A percentile compares a stretch with the other conserved stretches of the same genome.
phyloP scores from a whole-genome alignment of 2,888 invertebrate species.

The Phytoseiulus persimilis region DNA sequence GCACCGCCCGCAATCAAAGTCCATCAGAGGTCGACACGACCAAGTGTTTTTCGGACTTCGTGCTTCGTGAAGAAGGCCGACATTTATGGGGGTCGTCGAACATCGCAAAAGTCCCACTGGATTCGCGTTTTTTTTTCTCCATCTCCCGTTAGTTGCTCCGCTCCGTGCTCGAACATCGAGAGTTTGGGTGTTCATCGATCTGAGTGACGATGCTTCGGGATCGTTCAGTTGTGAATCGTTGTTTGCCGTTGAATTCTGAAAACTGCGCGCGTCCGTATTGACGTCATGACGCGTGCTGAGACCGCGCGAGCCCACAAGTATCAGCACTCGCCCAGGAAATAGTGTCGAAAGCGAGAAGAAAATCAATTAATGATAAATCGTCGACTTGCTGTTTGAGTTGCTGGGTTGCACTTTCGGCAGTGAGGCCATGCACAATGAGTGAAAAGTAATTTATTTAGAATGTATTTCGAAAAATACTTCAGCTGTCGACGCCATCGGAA shows the following conservation, averaged over 20 bases:
- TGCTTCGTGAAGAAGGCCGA: background rate
- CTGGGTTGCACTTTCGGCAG: background rate
- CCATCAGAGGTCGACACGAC: background rate
- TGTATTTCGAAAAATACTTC: background rate
- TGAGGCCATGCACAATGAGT: background rate
- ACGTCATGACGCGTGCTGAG: background rate
- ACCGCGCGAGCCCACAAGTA: background rate
- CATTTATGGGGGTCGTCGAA: background rate
- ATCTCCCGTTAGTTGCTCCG: too few relatives aligned
- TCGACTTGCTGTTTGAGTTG: background rate
- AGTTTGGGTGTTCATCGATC: too few relatives aligned
- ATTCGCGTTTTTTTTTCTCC: background rate
- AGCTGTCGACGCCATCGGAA: background rate
- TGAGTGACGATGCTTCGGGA: too few relatives aligned
- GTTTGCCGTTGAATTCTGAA: background rate
- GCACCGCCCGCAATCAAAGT: background rate
- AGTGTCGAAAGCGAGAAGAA: background rate
- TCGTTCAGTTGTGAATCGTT: too few relatives aligned
- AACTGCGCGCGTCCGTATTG: background rate
- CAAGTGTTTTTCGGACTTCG: background rate
- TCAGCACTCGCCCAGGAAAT: background rate
- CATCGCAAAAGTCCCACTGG: background rate
- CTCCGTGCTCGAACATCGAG: too few relatives aligned
- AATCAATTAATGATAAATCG: background rate
- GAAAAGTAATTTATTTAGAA: slow-evolving; percentile 5